Base-by-base conservation (phyloP, 2,888 invertebrate species). In the Chironomus tentans region DNA sequence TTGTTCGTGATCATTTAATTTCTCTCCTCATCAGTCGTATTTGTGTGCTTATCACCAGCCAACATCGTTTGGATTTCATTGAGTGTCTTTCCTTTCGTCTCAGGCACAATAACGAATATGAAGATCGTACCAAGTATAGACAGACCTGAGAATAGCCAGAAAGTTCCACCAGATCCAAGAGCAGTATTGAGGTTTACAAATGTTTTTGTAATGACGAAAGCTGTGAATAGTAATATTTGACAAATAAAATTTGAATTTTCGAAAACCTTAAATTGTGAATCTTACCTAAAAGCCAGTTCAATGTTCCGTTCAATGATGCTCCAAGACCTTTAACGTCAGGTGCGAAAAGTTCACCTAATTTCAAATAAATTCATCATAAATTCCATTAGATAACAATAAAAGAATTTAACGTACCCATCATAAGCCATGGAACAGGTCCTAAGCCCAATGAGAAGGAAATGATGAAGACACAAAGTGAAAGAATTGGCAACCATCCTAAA, bases 381-480 rank as follows among this genome's bases (percentile, higher is more conserved):
- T 22, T 62, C 7, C 62, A 15, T n/a, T 61, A n/a, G n/a, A n/a
- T n/a, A n/a, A n/a, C n/a, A n/a, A n/a, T n/a, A n/a, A n/a, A 24
- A 24, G 22, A 24, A 6, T 7, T 28, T 24, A 10, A 68, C n/a
- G 24, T 10, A 28, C 24, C 68, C 3, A 28, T 68, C 70, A 76
- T 70, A n/a, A 69, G 24, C 84, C 84, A 84, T 0, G 95, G 95
- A 68, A 95, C 92, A 0, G 95, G 95, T 0, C 95, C 95, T 80
- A 90, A 91, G 70, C 95, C 95, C 50, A 94, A 81, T 0, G 93
- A 92, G 84, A 94, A 95, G 65, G 92, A 88, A 21, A 92, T 83
- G 21, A 94, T 90, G 82, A 93, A 95, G 2, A 92, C 78, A 68
- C 92, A 91, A 21, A 95, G 83, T 28, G 91, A 88, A 1, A 89